Percentiles rank a stretch among this genome's conserved stretches.
Conservation (phyloP, 1,140 invertebrate genomes). For the Cotesia chilonis region DNA sequence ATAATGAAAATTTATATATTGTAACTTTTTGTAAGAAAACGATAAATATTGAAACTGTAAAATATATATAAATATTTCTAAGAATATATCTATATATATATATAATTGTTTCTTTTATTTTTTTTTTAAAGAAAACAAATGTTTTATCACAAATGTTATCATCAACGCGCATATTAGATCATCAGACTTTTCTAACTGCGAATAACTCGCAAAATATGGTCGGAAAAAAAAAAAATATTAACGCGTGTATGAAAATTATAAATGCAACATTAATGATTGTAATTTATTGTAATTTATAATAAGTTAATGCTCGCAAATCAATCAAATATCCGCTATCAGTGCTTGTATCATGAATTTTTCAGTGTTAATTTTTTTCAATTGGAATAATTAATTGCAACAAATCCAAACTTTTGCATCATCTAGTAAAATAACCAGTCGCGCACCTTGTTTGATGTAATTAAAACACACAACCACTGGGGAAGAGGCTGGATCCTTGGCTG, state of each 20-base stretch:
- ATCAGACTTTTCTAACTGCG: too few relatives aligned
- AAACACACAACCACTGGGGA: constrained; percentile 40
- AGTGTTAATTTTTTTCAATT: constrained; percentile 29
- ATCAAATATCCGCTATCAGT: background rate
- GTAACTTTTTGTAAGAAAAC: constrained; percentile 34
- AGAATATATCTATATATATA: too few relatives aligned
- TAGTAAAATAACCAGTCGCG: constrained; percentile 51
- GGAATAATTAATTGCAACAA: constrained; percentile 48
- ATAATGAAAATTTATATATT: constrained; percentile 43
- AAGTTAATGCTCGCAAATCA: too few relatives aligned
- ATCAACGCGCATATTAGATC: too few relatives aligned
- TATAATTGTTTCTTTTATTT: too few relatives aligned
- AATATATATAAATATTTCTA: background rate
- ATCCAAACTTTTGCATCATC: constrained; percentile 61
- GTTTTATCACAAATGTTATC: too few relatives aligned
- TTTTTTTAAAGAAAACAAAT: too few relatives aligned
- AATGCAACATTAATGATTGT: background rate
- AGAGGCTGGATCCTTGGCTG: constrained; percentile 56
- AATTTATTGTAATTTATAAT: constrained; percentile 6
- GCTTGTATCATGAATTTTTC: background rate
- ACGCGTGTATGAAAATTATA: too few relatives aligned
- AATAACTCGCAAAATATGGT: too few relatives aligned
- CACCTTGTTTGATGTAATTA: constrained; percentile 52
- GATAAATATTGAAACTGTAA: constrained; percentile 3
- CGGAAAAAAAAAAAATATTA: too few relatives aligned